Base-by-base conservation (phyloP, 2,113 vertebrate genomes). In the Protobothrops flavoviridis region DNA sequence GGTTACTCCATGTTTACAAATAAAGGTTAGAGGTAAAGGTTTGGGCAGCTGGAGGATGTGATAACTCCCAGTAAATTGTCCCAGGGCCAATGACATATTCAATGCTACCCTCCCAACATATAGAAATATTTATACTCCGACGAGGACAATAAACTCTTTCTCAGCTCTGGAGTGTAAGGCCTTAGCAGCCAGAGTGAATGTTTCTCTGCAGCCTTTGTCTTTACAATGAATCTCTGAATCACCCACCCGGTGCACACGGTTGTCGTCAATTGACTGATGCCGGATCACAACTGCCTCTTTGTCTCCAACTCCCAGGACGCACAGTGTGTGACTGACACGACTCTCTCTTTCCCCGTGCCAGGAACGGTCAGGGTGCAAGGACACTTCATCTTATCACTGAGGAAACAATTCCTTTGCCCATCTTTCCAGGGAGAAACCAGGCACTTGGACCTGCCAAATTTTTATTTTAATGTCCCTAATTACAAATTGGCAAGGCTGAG, bases 171-270 rank as follows among this genome's bases (percentile, higher is more conserved):
- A 85, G 90, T 92, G 91, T 17, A 6, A 89, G 23, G 69, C 52
- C 69, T 81, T 24, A 2, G 93, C 55, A 90, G 85, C 50, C 93
- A 85, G 91, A 55, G 87, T 15, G 7, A 26, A n/a, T 45, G 24
- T 91, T 50, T 91, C 93, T 61, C 64, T 85, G 91, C 55, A 53
- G 91, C 74, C 91, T 90, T 94, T 94, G 93, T 94, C 87, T 56
- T 39, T 5, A 2, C 56, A 26, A 90, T 94, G 93, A 94, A 94
- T 94, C 93, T 92, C 93, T 94, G 93, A 94, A 92, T 94, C 93
- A 92, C 91, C 64, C 88, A 89, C 88, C 53, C 39, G 53, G 87
- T 93, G 86, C 55, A 50, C 93, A 85, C 29, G 21, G 55, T 89
- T 23, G 64, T 87, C 4, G 69, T 87, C 23, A 89, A 85, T 59